A percentile compares a stretch with the other conserved stretches of the same genome.
Conservation (phyloP, 2,113 vertebrate genomes). For the Naja naja region DNA sequence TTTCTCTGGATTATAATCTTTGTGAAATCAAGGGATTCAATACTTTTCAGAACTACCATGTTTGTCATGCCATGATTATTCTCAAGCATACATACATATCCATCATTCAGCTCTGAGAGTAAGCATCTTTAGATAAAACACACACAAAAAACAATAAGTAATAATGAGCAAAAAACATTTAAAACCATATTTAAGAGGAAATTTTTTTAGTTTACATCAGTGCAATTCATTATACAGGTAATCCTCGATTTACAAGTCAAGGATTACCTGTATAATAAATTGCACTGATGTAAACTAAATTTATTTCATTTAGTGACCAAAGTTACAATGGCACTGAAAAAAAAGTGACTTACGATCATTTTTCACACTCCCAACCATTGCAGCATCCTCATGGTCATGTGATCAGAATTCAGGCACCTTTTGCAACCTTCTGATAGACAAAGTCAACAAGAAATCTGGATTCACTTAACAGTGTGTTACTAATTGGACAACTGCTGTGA, state of each 20-base stretch:
- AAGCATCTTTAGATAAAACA: neutral
- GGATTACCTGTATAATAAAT: too few species aligned
- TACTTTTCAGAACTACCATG: neutral
- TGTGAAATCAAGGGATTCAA: neutral
- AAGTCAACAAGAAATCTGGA: neutral
- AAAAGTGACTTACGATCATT: neutral
- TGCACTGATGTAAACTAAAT: too few species aligned
- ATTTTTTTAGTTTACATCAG: neutral
- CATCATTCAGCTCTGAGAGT: neutral
- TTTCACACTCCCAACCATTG: neutral
- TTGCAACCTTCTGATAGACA: neutral
- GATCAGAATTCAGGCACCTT: neutral
- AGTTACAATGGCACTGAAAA: neutral
- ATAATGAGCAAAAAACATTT: neutral
- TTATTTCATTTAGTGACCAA: too few species aligned
- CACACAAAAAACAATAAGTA: neutral
- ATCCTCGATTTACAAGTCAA: neutral
- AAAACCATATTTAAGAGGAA: neutral
- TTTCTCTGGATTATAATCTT: neutral
- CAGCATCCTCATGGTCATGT: neutral
- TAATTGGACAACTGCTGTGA: neutral
- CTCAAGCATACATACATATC: neutral
- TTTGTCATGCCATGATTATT: neutral
- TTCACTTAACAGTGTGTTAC: neutral
- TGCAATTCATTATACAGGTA: neutral